Conservation (phyloP, 2,113 vertebrate species). For the Mirounga angustirostris region DNA sequence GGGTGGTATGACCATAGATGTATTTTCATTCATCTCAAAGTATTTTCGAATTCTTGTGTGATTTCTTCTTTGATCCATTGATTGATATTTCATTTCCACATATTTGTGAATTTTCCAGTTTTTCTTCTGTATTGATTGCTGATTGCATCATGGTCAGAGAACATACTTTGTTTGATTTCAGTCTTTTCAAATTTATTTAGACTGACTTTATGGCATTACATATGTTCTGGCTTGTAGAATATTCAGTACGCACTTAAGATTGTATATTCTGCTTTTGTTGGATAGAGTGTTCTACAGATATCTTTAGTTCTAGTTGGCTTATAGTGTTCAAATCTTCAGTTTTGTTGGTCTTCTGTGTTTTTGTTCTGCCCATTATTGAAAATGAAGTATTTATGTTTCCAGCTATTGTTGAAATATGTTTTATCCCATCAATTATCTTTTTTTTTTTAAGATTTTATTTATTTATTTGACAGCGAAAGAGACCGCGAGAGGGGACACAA, state of each 20-base stretch:
- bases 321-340: neutral
- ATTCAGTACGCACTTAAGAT: neutral
- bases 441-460: no score
- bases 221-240: neutral
- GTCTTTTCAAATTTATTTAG: neutral
- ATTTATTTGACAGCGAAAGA: no score
- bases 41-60: neutral
- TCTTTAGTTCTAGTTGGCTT: neutral
- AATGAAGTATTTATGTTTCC: neutral
- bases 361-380: neutral
- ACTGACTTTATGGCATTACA: neutral
- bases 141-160: neutral
- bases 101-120: neutral
- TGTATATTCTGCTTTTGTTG: neutral
- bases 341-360: neutral
- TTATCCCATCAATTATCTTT: neutral
- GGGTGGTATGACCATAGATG: no score
- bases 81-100: neutral
- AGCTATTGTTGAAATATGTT: neutral
- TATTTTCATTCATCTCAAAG: neutral
- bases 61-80: neutral
- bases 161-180: constrained; percentile 6
- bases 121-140: neutral
- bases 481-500: no score
- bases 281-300: neutral